phyloP scores from a whole-genome alignment of 2,888 invertebrate genomes.

The Pyralis farinalis region DNA sequence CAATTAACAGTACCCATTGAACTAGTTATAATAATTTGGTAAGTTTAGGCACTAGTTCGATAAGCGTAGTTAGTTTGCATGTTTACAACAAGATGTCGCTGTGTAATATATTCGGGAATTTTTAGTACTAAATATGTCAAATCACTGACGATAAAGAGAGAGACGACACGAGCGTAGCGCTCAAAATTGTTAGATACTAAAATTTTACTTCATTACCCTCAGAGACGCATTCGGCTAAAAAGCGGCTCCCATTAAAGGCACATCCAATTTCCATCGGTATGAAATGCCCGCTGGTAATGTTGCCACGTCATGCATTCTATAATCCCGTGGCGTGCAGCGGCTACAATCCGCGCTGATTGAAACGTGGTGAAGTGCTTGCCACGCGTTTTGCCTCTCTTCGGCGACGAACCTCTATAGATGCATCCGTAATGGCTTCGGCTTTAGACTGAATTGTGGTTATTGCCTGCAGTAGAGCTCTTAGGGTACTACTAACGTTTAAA shows the following conservation, averaged over 20 bases:
- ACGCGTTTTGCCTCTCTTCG: slow-evolving; percentile 45
- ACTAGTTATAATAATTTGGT: no score
- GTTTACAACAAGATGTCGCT: no score
- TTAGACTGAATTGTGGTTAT: not conserved
- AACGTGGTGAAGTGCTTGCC: slow-evolving; percentile 56
- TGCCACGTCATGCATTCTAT: slow-evolving; percentile 70
- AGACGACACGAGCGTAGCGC: no score
- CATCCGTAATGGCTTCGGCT: not conserved
- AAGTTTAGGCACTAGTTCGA: no score
- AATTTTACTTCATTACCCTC: not conserved
- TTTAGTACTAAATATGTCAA: no score
- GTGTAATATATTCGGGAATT: no score
- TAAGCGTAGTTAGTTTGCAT: no score
- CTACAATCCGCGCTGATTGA: slow-evolving; percentile 71
- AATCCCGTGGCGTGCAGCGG: slow-evolving; percentile 38
- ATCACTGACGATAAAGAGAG: no score
- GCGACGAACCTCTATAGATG: slow-evolving; percentile 14
- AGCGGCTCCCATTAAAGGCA: slow-evolving; percentile 41
- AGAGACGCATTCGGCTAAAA: not conserved
- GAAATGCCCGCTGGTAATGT: slow-evolving; percentile 59
- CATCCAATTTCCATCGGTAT: slow-evolving; percentile 61
- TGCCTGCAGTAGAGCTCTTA: no score
- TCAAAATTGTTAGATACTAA: no score
- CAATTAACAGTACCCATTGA: no score
- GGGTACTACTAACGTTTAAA: no score